phyloP scores from a whole-genome alignment of 2,113 vertebrate genomes.

The Actenoides hombroni region DNA sequence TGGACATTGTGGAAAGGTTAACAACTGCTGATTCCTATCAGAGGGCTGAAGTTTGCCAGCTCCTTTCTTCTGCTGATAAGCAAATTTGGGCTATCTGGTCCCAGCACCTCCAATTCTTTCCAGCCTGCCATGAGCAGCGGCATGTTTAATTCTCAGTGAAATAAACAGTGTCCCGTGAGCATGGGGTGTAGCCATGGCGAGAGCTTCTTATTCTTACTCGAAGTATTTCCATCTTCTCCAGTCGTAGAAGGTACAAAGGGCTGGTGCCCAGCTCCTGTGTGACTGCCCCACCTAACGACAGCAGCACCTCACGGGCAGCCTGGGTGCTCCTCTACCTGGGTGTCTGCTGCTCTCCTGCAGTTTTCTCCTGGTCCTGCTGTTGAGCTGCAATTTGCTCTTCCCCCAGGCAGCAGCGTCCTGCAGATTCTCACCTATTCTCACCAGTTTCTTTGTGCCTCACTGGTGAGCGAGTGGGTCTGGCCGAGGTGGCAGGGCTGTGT shows the following conservation, averaged over 20 bases:
- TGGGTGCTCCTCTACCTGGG: too few relatives aligned
- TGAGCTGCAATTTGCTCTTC: neutral
- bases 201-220: neutral
- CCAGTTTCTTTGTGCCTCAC: neutral
- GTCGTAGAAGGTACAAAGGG: neutral
- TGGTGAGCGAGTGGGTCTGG: too few relatives aligned
- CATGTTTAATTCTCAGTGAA: neutral
- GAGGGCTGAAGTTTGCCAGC: neutral
- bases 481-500: neutral
- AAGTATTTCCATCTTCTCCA: neutral
- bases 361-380: neutral
- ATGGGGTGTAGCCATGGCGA: neutral
- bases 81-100: neutral
- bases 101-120: neutral
- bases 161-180: neutral
- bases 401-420: neutral
- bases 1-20: neutral
- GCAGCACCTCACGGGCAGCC: too few relatives aligned
- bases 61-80: neutral
- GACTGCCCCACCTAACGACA: too few relatives aligned
- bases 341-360: neutral
- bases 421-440: neutral
- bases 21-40: neutral
- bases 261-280: neutral
- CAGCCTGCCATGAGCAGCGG: neutral